These are phyloP conservation scores for Lasioglossum oenotherae DNA, from an alignment of 2,888 invertebrate species.

Conservation along the genomic window DNA sequence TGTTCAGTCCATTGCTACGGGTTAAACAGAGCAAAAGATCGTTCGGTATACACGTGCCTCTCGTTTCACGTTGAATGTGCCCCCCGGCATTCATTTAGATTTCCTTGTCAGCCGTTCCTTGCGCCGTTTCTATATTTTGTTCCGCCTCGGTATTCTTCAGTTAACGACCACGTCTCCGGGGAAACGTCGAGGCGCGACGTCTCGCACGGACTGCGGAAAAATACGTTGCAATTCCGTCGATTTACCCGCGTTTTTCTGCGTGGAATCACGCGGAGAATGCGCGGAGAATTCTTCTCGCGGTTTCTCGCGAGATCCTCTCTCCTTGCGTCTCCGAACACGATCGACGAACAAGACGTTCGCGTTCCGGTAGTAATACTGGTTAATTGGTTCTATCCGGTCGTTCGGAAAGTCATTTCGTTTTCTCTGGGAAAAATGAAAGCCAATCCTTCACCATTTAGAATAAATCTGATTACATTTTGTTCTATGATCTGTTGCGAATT, in stretches of 20 bases:
- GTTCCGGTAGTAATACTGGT: background rate
- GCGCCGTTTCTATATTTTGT: conserved; percentile 37
- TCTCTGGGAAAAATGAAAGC: too few species aligned
- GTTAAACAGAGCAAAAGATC: conserved; percentile 58
- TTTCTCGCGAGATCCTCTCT: background rate
- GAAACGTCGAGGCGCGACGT: conserved; percentile 32
- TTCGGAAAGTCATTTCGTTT: too few species aligned
- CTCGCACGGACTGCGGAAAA: conserved; percentile 26
- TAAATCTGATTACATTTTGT: too few species aligned
- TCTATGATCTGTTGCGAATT: too few species aligned
- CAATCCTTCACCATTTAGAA: too few species aligned
- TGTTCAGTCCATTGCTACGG: conserved; percentile 46
- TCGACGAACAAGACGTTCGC: background rate
- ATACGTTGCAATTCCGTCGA: conserved; percentile 49
- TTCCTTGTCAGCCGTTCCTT: conserved; percentile 47
- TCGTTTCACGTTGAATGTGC: conserved; percentile 59
- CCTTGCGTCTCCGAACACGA: background rate
- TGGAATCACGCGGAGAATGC: conserved; percentile 14
- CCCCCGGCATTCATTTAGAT: conserved; percentile 58
- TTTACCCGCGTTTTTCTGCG: conserved; percentile 36
- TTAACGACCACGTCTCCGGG: conserved; percentile 41
- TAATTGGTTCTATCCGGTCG: too few species aligned
- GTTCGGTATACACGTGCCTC: conserved; percentile 46
- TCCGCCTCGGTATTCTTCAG: conserved; percentile 27
- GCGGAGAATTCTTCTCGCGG: background rate